Conservation (phyloP, 2,888 invertebrate species). For the Orchestes rusci region DNA sequence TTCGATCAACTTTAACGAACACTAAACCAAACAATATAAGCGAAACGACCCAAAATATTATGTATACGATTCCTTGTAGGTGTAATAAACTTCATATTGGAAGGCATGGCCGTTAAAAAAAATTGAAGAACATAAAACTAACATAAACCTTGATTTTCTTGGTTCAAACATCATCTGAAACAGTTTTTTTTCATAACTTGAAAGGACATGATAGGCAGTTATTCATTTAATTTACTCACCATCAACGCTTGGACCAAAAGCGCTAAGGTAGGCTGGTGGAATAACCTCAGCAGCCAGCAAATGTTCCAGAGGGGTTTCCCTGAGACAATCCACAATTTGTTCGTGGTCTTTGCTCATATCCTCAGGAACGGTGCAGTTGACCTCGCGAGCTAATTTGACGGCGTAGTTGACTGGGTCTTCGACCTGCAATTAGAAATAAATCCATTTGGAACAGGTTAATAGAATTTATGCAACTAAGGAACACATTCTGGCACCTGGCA, state of each 20-base stretch:
- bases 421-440: slow-evolving; percentile 40
- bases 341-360: slow-evolving; percentile 77
- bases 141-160: too few species aligned
- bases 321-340: slow-evolving; percentile 74
- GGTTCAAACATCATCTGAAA: too few species aligned
- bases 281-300: slow-evolving; percentile 68
- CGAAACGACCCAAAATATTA: not conserved
- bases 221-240: slow-evolving; percentile 38
- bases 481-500: too few species aligned
- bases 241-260: slow-evolving; percentile 90
- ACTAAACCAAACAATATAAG: not conserved
- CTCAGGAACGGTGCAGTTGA: slow-evolving; percentile 77
- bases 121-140: too few species aligned
- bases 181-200: too few species aligned
- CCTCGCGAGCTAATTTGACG: slow-evolving; percentile 68
- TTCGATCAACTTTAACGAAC: not conserved
- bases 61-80: too few species aligned
- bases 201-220: too few species aligned
- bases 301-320: slow-evolving; percentile 67
- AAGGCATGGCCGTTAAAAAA: too few species aligned
- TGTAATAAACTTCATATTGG: too few species aligned
- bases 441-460: not conserved
- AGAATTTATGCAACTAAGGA: not conserved
- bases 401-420: slow-evolving; percentile 80
- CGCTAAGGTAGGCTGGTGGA: slow-evolving; percentile 74